Conservation (phyloP, 2,888 invertebrate genomes). For the Nomada goodeniana region DNA sequence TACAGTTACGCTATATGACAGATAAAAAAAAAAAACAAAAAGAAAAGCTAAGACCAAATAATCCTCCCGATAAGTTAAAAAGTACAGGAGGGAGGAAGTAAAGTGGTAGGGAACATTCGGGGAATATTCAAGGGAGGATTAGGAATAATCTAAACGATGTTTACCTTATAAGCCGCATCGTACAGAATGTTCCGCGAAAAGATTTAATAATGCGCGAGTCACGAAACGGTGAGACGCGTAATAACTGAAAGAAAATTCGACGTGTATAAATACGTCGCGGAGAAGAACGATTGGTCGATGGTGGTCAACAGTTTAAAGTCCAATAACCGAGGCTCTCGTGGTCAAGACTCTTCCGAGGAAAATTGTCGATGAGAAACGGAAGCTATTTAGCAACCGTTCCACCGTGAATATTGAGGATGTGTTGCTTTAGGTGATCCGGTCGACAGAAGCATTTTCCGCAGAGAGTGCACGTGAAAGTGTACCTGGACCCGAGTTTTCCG, state of each 20-base stretch:
- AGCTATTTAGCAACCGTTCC: conserved; percentile 78
- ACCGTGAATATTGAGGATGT: conserved; percentile 84
- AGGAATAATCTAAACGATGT: too few species aligned
- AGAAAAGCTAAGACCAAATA: neutral
- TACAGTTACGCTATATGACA: neutral
- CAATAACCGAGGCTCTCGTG: neutral
- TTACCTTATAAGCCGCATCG: neutral
- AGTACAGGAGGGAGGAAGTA: neutral
- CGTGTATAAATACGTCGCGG: neutral
- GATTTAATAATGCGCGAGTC: neutral
- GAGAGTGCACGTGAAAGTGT: conserved; percentile 83
- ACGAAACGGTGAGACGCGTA: neutral
- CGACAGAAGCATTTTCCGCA: conserved; percentile 84
- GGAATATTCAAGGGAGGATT: neutral
- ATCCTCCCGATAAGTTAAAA: too few species aligned
- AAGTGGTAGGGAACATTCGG: neutral
- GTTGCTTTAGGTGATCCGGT: conserved; percentile 84
- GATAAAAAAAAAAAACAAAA: neutral
- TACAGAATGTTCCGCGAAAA: neutral
- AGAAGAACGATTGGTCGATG: neutral
- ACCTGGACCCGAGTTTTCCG: conserved; percentile 82
- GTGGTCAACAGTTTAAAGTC: neutral
- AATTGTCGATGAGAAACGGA: neutral
- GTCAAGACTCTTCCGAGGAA: neutral
- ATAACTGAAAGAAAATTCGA: neutral